Evolutionary conservation across 2,113 vertebrate genomes (phyloP).

Genomic region (Zapornia atra): DNA sequence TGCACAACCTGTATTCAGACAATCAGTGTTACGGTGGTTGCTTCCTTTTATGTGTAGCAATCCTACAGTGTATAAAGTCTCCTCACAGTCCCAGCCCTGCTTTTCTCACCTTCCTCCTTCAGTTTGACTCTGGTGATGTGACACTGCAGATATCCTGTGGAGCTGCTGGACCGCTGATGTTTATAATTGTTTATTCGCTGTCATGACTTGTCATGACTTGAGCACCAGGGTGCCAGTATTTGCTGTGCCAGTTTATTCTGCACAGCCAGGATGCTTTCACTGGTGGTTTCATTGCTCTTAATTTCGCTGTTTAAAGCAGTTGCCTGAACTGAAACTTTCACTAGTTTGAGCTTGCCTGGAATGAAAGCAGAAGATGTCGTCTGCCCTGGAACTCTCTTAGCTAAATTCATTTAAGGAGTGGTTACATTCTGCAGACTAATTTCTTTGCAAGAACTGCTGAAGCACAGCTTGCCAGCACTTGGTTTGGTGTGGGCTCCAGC

Average conservation of each 20-base stretch:
- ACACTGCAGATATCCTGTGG: neutral
- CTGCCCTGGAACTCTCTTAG: neutral
- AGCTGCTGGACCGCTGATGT: neutral
- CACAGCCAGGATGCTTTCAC: neutral
- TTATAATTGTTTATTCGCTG: accelerated
- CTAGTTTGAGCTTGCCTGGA: conserved; percentile 15
- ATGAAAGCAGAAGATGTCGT: neutral
- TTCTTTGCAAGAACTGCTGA: neutral
- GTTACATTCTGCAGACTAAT: neutral
- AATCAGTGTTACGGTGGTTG: neutral
- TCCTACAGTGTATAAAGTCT: neutral
- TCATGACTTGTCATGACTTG: neutral
- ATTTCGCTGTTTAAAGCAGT: neutral
- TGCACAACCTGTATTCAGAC: neutral
- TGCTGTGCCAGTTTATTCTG: neutral
- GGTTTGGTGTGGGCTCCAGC: neutral
- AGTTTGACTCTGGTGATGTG: neutral
- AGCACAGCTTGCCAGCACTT: neutral
- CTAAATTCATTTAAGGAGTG: neutral
- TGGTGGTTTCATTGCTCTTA: neutral
- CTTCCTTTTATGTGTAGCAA: neutral
- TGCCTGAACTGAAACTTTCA: neutral
- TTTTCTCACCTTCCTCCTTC: neutral
- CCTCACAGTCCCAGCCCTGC: neutral
- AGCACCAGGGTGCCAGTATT: neutral